phyloP scores from a whole-genome alignment of 30 jellyfish, hydroid and myxozoan species.

The Cassiopea xamachana region DNA sequence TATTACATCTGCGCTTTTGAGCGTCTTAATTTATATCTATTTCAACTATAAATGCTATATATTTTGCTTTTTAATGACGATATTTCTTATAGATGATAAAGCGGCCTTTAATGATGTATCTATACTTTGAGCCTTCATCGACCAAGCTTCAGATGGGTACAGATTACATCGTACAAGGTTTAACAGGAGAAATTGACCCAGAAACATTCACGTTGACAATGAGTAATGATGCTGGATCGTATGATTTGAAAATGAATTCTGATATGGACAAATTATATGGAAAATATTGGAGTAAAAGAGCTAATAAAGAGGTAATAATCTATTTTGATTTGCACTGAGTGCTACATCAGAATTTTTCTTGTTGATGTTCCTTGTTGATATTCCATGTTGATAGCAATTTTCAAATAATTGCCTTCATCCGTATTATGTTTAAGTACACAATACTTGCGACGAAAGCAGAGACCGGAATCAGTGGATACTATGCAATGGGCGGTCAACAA shows the following conservation, averaged over 20 bases:
- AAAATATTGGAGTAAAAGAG: constrained; percentile 57
- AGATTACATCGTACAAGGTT: constrained; percentile 46
- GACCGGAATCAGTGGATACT: constrained; percentile 42
- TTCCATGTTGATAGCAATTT: not conserved
- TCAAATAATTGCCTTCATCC: not conserved
- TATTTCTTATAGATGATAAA: constrained; percentile 18
- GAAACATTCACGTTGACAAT: constrained; percentile 39
- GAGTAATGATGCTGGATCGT: constrained; percentile 54
- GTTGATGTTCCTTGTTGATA: not conserved
- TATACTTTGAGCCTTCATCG: constrained; percentile 21
- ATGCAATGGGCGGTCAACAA: constrained; percentile 43
- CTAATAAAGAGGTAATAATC: constrained; percentile 44
- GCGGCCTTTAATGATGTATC: constrained; percentile 41
- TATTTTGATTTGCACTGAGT: too few relatives aligned
- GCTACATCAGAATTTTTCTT: too few relatives aligned
- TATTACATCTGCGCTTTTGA: too few relatives aligned
- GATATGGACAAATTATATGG: constrained; percentile 62
- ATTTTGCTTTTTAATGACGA: not conserved
- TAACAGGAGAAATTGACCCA: constrained; percentile 54
- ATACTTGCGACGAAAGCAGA: constrained; percentile 36
- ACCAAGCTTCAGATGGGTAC: constrained; percentile 47
- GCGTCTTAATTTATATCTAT: too few relatives aligned
- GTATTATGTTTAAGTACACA: constrained; percentile 11
- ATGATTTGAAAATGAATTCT: constrained; percentile 30
- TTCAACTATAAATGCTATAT: too few relatives aligned